Evolutionary conservation across 2,113 vertebrate genomes (phyloP).

Genomic region (Hemibagrus wyckioides): DNA sequence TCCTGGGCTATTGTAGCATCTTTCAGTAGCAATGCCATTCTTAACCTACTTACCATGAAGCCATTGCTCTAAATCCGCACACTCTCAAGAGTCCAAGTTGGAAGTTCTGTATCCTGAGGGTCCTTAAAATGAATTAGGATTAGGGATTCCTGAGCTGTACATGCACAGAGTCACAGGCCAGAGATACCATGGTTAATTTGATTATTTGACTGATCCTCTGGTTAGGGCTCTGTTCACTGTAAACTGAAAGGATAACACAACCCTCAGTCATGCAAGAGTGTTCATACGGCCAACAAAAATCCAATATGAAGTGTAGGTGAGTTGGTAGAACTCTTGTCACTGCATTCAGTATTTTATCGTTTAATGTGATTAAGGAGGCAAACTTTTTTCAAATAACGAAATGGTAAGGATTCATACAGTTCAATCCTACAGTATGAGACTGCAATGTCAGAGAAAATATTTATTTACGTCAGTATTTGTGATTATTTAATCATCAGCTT

Average conservation of each 20-base stretch:
- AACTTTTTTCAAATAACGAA: no score
- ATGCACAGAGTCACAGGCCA: background rate
- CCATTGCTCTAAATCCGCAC: background rate
- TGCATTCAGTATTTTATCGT: background rate
- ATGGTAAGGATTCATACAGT: background rate
- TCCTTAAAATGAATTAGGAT: constrained; percentile 13
- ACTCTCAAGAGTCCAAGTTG: constrained; percentile 5
- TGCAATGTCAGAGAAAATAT: no score
- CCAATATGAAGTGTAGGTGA: background rate
- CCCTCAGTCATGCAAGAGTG: background rate
- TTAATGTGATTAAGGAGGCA: background rate
- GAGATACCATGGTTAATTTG: constrained; percentile 1
- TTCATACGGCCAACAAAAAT: background rate
- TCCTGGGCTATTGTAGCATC: background rate
- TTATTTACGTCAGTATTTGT: background rate
- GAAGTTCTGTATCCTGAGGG: background rate
- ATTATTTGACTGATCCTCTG: constrained; percentile 20
- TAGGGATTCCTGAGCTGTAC: background rate
- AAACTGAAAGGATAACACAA: background rate
- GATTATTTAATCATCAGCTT: background rate
- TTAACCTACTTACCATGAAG: background rate
- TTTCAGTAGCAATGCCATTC: background rate
- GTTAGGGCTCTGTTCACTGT: constrained; percentile 12
- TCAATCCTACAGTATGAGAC: background rate
- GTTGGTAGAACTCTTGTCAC: background rate